A percentile compares a stretch with the other conserved stretches of the same genome.
phyloP scores from a whole-genome alignment of 2,797 vertebrate genomes.

The Cichlasoma orientale region DNA sequence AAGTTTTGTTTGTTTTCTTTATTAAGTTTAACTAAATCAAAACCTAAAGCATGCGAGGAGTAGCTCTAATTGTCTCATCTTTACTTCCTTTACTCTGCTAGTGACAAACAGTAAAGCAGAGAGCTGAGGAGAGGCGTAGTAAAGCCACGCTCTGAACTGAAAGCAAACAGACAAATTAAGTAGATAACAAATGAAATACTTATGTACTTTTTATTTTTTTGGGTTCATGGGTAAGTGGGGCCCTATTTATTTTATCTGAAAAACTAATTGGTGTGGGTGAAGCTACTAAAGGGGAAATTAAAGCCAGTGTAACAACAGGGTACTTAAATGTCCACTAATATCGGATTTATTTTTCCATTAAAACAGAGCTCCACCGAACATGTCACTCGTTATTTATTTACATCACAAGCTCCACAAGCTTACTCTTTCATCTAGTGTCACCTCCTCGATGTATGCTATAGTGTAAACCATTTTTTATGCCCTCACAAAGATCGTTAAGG shows the following conservation, averaged over 20 bases:
- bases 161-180: neutral
- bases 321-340: neutral
- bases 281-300: neutral
- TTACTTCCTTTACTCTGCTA: neutral
- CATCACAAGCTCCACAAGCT: neutral
- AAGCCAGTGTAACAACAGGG: neutral
- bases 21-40: too few species aligned
- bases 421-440: neutral
- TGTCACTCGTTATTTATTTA: neutral
- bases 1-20: too few species aligned
- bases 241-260: neutral
- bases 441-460: neutral
- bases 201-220: neutral
- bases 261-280: neutral
- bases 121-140: neutral
- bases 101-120: neutral
- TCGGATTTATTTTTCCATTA: neutral
- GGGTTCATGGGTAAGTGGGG: neutral
- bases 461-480: neutral
- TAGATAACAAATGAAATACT: neutral
- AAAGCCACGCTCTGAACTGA: neutral
- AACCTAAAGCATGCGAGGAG: too few species aligned
- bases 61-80: too few species aligned
- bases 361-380: neutral
- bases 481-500: neutral